Evolutionary conservation across 1,140 invertebrate species (phyloP), one percentile per base, ranked within the genome.

Genomic region (Chymomyza costata): DNA sequence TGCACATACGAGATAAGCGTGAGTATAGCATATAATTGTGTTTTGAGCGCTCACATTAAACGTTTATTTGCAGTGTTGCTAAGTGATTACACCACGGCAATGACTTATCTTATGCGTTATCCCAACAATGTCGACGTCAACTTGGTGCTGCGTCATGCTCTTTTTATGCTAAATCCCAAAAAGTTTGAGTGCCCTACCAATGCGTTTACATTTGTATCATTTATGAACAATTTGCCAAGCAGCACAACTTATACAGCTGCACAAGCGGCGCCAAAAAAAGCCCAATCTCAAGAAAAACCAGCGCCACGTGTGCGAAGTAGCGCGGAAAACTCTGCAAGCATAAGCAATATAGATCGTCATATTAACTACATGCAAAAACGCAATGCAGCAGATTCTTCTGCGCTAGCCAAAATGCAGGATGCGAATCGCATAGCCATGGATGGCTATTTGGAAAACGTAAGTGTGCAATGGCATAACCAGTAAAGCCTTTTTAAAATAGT

Each of bases 1-100:
- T 93, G 6, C 90, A 91, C 39, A 92, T 94, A 41, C 86, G 92
- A 46, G 87, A 89, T 54, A 86, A 90, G 47, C 86, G 92, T 93
- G 83, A 89, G 91, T 89, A 45, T 16, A 18, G 16, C 7, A 21
- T 2, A 28, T 41, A 39, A 17, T 8, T 34, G 31, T 6, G n/a
- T 37, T 61, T 45, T 38, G 11, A 19, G 39, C 21, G 0, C 10
- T 8, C 2, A 3, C 2, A 8, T 28, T 10, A n/a, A n/a, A 34
- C 11, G 57, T 53, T 19, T 61, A 34, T 51, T 87, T 86, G 30
- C 81, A 92, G 91, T 93, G 45, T 64, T 92, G 10, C 62, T 85
- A 10, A 88, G 87, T 62, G 92, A 92, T 76, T 91, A 92, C 71
- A 88, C 90, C 1, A 86, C 86, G 10, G 91, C 91, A 66, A 83